Evolutionary conservation across 2,113 vertebrate genomes (phyloP).

Genomic region (Dunckerocampus dactyliophorus): DNA sequence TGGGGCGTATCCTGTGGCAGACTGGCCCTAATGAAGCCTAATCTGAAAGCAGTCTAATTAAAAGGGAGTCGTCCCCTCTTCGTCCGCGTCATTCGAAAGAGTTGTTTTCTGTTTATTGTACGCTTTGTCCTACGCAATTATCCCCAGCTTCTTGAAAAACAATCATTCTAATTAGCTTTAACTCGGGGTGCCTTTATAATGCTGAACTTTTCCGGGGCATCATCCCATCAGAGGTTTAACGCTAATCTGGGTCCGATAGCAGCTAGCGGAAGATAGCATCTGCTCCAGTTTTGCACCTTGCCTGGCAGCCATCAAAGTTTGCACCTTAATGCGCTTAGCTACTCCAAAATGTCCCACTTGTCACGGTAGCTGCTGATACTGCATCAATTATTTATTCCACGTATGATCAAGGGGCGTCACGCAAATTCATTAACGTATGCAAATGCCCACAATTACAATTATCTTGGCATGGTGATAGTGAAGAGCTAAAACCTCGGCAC

Average conservation of each 20-base stretch:
- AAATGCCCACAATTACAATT: constrained; percentile 78
- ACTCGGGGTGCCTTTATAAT: constrained; percentile 11
- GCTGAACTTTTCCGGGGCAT: constrained; percentile 24
- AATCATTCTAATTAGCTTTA: constrained; percentile 13
- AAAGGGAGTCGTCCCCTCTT: constrained; percentile 60
- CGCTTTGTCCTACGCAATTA: constrained; percentile 40
- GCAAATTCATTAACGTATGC: constrained; percentile 79
- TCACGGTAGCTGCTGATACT: constrained; percentile 66
- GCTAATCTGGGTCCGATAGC: constrained; percentile 37
- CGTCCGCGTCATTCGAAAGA: constrained; percentile 59
- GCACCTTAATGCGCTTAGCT: constrained; percentile 65
- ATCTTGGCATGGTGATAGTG: constrained; percentile 70
- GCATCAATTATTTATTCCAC: constrained; percentile 77
- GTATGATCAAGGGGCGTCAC: constrained; percentile 69
- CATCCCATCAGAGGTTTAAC: constrained; percentile 7
- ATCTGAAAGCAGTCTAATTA: constrained; percentile 73
- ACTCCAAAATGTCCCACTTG: constrained; percentile 62
- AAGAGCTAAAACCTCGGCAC: constrained; percentile 73
- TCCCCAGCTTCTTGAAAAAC: constrained; percentile 20
- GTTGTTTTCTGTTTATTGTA: constrained; percentile 72
- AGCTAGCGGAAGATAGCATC: constrained; percentile 49
- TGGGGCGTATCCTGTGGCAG: constrained; percentile 68
- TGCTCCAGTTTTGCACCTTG: constrained; percentile 65
- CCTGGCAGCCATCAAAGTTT: constrained; percentile 56
- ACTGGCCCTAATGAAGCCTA: constrained; percentile 67